Base-by-base conservation (phyloP, 2,888 invertebrate genomes). In the Nemotelus pantherinus region DNA sequence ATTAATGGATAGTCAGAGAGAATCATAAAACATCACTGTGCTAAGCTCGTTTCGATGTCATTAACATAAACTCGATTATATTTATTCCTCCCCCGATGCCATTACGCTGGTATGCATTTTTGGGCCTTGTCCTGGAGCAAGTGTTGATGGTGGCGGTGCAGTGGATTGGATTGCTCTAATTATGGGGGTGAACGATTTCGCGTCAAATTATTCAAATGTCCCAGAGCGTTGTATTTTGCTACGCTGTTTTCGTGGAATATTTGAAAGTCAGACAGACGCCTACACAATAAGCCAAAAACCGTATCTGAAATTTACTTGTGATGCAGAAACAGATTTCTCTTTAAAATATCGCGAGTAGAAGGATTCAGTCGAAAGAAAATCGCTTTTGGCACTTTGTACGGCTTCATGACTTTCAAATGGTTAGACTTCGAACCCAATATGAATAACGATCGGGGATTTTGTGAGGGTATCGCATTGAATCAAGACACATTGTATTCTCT, bases 131-230 rank as follows among this genome's bases (percentile, higher is more conserved):
- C 47, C 6, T 70, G 53, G 25, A 53, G 45, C 70, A 9, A 70
- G 43, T 47, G 53, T 5, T 2, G 55, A 63, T 41, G 50, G 58
- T 47, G 60, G 50, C 63, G 53, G 3, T 65, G 10, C 25, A 25
- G 25, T 25, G 25, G 25, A 25, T 25, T 25, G 25, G 25, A 25
- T 25, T 75, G 64, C 77, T 71, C 77, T 79, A 79, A 79, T 79
- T 79, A 77, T 70, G 75, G 79, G 41, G 77, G 68, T 43, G 50
- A 50, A 58, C 70, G 79, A 71, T 74, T 77, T 75, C 75, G 77
- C 79, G 75, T 74, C 55, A 76, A 79, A 60, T 77, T 77, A 79
- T 79, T 75, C 77, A 77, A 79, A 79, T 79, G 79, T 79, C 79
- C 79, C 77, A 79, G 76, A 79, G 79, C 77, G 77, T 77, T 77